Evolutionary conservation across 2,113 vertebrate species (phyloP).

Genomic region (Perognathus longimembris): DNA sequence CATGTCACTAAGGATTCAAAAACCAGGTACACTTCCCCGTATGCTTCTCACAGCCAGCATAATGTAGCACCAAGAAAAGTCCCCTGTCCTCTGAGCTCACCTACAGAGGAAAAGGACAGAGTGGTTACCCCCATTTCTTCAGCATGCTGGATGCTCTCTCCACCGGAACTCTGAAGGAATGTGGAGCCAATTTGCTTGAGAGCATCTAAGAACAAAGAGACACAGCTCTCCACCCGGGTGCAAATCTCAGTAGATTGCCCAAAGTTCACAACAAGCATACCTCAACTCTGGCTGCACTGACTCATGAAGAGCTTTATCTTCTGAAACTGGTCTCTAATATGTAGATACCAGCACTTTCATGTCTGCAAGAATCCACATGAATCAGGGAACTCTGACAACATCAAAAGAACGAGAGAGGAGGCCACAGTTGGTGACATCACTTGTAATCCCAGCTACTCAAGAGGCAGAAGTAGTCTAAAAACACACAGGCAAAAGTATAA

Average conservation of each 20-base stretch:
- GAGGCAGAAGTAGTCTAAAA: background rate
- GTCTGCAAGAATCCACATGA: background rate
- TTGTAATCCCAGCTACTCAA: too few relatives aligned
- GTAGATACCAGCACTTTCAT: background rate
- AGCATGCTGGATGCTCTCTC: too few relatives aligned
- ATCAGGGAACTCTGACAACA: background rate
- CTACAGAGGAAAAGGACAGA: background rate
- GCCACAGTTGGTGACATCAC: too few relatives aligned
- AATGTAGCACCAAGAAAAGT: background rate
- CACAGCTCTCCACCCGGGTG: background rate
- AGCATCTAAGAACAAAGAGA: background rate
- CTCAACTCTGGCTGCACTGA: background rate
- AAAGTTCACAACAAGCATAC: background rate
- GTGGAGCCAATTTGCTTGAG: too few relatives aligned
- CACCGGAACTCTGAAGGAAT: background rate
- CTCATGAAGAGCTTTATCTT: background rate
- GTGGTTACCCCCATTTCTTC: background rate
- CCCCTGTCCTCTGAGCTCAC: background rate
- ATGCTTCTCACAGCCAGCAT: background rate
- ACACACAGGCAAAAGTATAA: background rate
- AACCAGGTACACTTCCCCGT: too few relatives aligned
- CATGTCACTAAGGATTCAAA: background rate
- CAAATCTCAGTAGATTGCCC: background rate
- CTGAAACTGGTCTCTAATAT: background rate
- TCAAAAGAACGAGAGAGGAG: background rate